Base-by-base conservation (phyloP, 2,888 invertebrate genomes). In the Rhagophthalmus giganteus region DNA sequence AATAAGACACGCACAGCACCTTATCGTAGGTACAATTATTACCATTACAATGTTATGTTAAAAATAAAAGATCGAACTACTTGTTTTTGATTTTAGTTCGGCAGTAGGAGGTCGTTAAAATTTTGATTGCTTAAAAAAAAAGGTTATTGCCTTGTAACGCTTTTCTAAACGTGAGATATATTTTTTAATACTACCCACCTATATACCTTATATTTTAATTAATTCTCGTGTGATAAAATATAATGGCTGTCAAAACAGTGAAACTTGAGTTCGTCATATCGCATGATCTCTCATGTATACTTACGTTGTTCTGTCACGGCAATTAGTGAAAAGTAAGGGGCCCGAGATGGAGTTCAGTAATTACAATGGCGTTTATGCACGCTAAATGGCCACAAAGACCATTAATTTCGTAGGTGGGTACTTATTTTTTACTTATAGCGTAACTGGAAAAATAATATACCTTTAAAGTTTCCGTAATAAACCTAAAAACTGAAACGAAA, bases 281-380 rank as follows among this genome's bases (percentile, higher is more conserved):
- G 47, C 53, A 48, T 42, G 53, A 54, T 54, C 53, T 54, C 34
- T 46, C 37, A 33, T 47, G 44, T 52, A 52, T 46, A 50, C 42
- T 50, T 42, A 38, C 37, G 50, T 51, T 57, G 45, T 63, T 66
- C 67, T 68, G 69, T 68, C 65, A 69, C 66, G 69, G 67, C 64
- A 69, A 68, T 69, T 68, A 68, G 66, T 63, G 60, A 61, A 64
- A 62, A 63, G 58, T 54, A 62, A 62, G 64, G 60, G 63, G 60
- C 60, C 55, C 40, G 47, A 40, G 41, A 49, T 57, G 41, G 41
- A 46, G 47, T 35, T 47, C 49, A 48, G 59, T 66, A 67, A 66
- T 67, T 67, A 66, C 60, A 61, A 64, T 64, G 64, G 64, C 66
- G 66, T 65, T 66, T 59, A 60, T 68, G 57, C 59, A 67, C 68